Conservation (phyloP, 2,888 invertebrate species). For the Pandemis cinnamomeana region DNA sequence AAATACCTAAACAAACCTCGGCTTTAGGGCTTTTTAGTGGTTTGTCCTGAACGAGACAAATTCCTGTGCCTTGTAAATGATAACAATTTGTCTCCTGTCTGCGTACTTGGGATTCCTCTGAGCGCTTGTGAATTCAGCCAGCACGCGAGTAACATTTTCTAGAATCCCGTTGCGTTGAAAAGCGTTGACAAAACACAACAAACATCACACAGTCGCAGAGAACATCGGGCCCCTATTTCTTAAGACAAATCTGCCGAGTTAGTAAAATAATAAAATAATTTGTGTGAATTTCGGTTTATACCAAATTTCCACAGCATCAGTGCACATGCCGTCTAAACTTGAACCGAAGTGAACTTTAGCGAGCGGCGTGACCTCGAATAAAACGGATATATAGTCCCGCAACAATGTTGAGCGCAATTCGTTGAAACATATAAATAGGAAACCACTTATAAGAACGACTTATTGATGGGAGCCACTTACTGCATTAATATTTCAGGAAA, state of each 20-base stretch:
- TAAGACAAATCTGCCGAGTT: no score
- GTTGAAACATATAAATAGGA: slow-evolving; percentile 26
- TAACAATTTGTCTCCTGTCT: slow-evolving; percentile 21
- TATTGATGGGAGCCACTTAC: slow-evolving; percentile 28
- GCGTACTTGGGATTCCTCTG: slow-evolving; percentile 14
- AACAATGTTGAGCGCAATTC: slow-evolving; percentile 5
- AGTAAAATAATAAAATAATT: no score
- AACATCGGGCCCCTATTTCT: no score
- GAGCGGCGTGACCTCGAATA: slow-evolving; percentile 1
- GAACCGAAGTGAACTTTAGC: not conserved
- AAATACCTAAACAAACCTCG: not conserved
- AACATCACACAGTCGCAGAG: no score
- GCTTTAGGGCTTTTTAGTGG: slow-evolving; percentile 2
- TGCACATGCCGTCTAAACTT: not conserved
- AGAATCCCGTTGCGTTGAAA: not conserved
- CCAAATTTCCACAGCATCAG: not conserved
- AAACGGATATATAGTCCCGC: not conserved
- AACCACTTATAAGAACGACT: slow-evolving; percentile 32
- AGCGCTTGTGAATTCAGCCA: slow-evolving; percentile 1
- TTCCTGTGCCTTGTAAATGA: slow-evolving; percentile 17
- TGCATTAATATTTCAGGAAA: slow-evolving; percentile 23
- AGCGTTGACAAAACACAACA: not conserved
- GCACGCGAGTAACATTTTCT: not conserved
- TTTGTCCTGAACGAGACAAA: slow-evolving; percentile 6
- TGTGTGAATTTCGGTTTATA: no score